These are phyloP conservation scores for Myopa tessellatipennis DNA, from an alignment of 2,888 invertebrate species.

Conservation along the genomic window DNA sequence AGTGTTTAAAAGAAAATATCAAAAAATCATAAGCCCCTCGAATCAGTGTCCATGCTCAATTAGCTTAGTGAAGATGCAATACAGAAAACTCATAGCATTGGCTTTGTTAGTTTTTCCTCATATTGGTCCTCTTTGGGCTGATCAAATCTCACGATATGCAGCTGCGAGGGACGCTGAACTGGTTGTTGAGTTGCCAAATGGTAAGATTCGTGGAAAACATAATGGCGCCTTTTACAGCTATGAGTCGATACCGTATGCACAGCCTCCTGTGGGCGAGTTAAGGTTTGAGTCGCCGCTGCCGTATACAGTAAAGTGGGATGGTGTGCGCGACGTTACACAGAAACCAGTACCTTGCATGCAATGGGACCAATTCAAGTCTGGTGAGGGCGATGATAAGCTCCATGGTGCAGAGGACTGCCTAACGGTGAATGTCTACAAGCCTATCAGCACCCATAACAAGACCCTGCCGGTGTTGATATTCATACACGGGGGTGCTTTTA, in stretches of 20 bases:
- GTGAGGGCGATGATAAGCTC: constrained; percentile 51
- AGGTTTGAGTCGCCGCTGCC: constrained; percentile 70
- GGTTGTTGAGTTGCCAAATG: constrained; percentile 54
- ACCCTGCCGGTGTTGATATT: constrained; percentile 73
- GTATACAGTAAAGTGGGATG: constrained; percentile 52
- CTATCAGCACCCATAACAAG: constrained; percentile 55
- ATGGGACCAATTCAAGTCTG: constrained; percentile 69
- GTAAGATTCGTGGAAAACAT: constrained; percentile 57
- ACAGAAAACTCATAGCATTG: not conserved
- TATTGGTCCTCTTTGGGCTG: not conserved
- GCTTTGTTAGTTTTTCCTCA: not conserved
- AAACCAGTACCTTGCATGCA: constrained; percentile 74
- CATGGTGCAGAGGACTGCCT: constrained; percentile 77
- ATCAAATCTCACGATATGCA: not conserved
- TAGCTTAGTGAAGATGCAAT: not conserved
- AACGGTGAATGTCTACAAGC: constrained; percentile 74
- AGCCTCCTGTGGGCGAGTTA: constrained; percentile 74
- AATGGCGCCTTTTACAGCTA: constrained; percentile 71
- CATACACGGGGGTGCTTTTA: constrained; percentile 79
- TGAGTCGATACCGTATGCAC: constrained; percentile 76
- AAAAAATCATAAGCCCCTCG: not conserved
- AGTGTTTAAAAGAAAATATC: not conserved
- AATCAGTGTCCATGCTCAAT: not conserved
- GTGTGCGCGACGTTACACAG: constrained; percentile 70
- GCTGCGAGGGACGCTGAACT: constrained; percentile 40